phyloP scores from a whole-genome alignment of 2,113 vertebrate species.

The Tauraco erythrolophus region DNA sequence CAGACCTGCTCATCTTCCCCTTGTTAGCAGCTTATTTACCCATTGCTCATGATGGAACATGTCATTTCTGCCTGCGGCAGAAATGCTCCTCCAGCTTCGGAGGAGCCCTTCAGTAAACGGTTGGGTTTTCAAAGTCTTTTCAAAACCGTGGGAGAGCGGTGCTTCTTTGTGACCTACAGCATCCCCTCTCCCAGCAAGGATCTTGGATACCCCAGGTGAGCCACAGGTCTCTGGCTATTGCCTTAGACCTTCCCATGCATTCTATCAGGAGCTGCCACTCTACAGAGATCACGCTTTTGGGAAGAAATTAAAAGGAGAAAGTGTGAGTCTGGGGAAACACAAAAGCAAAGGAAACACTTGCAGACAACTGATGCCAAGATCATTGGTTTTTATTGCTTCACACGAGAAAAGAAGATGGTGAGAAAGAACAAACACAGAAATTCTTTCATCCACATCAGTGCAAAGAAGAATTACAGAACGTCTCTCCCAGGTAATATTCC shows the following conservation, averaged over 20 bases:
- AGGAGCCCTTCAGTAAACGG: neutral
- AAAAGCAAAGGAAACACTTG: neutral
- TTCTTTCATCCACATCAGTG: neutral
- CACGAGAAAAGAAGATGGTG: neutral
- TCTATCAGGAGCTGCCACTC: neutral
- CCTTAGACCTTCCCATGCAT: rapidly evolving
- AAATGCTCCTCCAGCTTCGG: neutral
- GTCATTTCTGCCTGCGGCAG: neutral
- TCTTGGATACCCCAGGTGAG: neutral
- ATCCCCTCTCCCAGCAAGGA: neutral
- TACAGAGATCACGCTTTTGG: neutral
- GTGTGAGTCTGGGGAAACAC: too few species aligned
- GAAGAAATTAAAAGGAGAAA: neutral
- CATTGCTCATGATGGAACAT: neutral
- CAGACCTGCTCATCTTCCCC: neutral
- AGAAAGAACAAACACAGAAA: neutral
- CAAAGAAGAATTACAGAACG: neutral
- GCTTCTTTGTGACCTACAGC: rapidly evolving
- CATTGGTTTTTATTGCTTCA: neutral
- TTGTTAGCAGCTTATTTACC: neutral
- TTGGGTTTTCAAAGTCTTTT: neutral
- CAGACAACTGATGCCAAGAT: neutral
- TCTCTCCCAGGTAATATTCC: neutral
- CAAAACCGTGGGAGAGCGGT: rapidly evolving
- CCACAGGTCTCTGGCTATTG: neutral